phyloP scores from a whole-genome alignment of 2,888 invertebrate species.

The Cantharis flavilabris region DNA sequence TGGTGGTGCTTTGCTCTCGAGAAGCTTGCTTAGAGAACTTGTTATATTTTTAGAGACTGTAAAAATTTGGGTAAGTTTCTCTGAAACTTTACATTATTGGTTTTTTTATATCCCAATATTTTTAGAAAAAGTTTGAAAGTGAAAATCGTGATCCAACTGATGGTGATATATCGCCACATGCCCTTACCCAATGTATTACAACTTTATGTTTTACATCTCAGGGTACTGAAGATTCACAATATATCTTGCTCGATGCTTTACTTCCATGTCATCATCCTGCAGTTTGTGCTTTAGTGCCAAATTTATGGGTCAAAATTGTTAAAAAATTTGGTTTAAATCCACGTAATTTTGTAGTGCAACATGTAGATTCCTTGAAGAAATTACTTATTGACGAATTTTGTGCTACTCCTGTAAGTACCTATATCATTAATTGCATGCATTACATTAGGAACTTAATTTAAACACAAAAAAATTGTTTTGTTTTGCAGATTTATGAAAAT shows the following conservation, averaged over 20 bases:
- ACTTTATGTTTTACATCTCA: conserved; percentile 53
- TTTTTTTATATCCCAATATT: background rate
- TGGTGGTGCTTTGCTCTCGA: conserved; percentile 66
- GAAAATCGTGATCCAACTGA: conserved; percentile 59
- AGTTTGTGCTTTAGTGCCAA: conserved; percentile 61
- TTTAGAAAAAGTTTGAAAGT: conserved; percentile 54
- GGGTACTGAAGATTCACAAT: conserved; percentile 59
- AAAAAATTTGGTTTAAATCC: conserved; percentile 64
- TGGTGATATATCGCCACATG: conserved; percentile 57
- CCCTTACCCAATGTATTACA: conserved; percentile 53
- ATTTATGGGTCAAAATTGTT: conserved; percentile 72
- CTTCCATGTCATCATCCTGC: conserved; percentile 78
- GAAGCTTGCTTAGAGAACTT: conserved; percentile 69
- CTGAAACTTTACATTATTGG: background rate
- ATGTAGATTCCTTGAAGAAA: conserved; percentile 63
- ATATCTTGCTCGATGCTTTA: conserved; percentile 69
- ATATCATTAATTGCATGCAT: too few species aligned
- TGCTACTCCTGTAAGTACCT: conserved; percentile 41
- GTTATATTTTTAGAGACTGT: conserved; percentile 67
- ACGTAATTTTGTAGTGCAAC: conserved; percentile 63
- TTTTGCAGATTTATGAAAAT: conserved; percentile 64
- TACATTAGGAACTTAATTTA: background rate
- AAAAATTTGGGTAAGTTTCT: conserved; percentile 55
- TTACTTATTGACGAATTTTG: conserved; percentile 63
- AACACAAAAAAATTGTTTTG: background rate